These are phyloP conservation scores for Palaemon carinicauda DNA, from an alignment of 1,140 invertebrate species.

Conservation along the genomic window DNA sequence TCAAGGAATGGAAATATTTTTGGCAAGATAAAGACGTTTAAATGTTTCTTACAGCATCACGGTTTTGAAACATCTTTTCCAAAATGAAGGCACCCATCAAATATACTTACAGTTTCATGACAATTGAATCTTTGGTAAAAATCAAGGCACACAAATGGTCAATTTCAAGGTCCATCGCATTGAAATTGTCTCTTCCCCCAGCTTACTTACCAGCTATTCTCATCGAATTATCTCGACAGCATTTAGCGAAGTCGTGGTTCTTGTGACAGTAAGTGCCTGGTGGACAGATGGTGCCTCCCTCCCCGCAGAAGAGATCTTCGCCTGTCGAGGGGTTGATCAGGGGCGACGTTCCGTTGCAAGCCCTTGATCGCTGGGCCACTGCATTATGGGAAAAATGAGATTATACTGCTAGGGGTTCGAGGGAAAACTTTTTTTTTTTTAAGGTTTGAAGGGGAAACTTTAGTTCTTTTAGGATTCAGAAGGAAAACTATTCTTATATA, in stretches of 20 bases:
- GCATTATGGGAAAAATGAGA: not conserved
- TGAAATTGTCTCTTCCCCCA: not conserved
- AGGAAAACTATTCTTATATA: too few relatives aligned
- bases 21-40: too few relatives aligned
- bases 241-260: conserved; percentile 79
- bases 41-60: too few relatives aligned
- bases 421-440: too few relatives aligned
- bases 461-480: too few relatives aligned
- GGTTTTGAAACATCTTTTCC: too few relatives aligned
- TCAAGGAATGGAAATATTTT: not conserved
- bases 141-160: not conserved
- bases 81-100: too few relatives aligned
- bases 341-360: conserved; percentile 84
- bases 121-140: too few relatives aligned
- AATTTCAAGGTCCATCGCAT: too few relatives aligned
- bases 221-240: conserved; percentile 68
- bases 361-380: conserved; percentile 61
- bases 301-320: conserved; percentile 84
- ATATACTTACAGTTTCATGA: too few relatives aligned
- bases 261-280: conserved; percentile 84
- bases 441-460: too few relatives aligned
- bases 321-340: conserved; percentile 76
- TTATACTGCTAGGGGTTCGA: too few relatives aligned
- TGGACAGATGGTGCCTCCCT: conserved; percentile 80
- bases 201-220: conserved; percentile 49